Evolutionary conservation across 2,113 vertebrate genomes (phyloP).

Genomic region (Heterotis niloticus): DNA sequence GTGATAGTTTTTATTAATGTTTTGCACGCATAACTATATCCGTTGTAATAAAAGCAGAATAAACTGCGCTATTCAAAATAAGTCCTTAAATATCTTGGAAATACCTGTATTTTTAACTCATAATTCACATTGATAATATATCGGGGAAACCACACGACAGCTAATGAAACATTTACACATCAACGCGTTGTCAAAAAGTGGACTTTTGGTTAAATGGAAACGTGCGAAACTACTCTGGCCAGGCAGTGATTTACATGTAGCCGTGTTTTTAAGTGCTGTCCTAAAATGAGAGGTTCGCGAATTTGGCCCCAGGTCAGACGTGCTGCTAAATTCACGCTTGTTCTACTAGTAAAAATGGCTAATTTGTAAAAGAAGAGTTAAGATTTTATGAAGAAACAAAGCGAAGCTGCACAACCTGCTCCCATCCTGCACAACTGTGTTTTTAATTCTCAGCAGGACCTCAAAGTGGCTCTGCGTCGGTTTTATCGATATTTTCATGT

Average conservation of each 20-base stretch:
- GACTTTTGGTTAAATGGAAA: slow-evolving; percentile 12
- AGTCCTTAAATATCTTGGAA: background rate
- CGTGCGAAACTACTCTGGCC: background rate
- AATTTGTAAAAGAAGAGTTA: slow-evolving; percentile 1
- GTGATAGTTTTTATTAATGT: too few species aligned
- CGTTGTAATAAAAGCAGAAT: too few species aligned
- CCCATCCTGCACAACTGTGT: background rate
- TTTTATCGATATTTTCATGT: background rate
- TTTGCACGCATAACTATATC: too few species aligned
- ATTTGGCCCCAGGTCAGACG: slow-evolving; percentile 28
- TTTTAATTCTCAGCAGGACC: background rate
- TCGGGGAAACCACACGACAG: too few species aligned
- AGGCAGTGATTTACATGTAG: slow-evolving; percentile 31
- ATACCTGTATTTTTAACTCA: background rate
- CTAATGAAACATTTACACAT: slow-evolving; percentile 24
- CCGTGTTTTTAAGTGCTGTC: slow-evolving; percentile 3
- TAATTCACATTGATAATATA: too few species aligned
- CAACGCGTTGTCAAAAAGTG: slow-evolving; percentile 9
- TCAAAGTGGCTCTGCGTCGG: background rate
- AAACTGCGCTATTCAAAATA: too few species aligned
- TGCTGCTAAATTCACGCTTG: slow-evolving; percentile 19
- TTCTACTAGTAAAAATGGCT: slow-evolving; percentile 21
- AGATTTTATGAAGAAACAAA: background rate
- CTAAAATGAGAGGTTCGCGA: slow-evolving; percentile 30
- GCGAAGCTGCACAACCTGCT: background rate